A percentile compares a stretch with the other conserved stretches of the same genome.
These are phyloP conservation scores for Hirundo rustica DNA, from an alignment of 2,797 vertebrate genomes.

Conservation along the genomic window DNA sequence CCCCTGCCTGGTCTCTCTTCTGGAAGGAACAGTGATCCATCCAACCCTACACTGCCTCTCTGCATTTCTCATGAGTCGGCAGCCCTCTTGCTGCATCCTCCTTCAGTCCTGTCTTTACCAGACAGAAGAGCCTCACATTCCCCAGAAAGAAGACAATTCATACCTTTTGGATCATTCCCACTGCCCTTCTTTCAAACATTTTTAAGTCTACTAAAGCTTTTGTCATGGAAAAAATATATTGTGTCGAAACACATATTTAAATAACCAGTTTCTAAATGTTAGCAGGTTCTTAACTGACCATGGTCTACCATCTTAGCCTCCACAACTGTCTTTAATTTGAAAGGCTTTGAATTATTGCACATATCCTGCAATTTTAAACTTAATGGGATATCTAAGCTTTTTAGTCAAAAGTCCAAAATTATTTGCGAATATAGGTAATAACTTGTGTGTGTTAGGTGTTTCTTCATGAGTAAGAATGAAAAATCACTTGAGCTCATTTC, in stretches of 20 bases:
- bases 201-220: background rate
- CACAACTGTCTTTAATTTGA: background rate
- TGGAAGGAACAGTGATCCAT: background rate
- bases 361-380: background rate
- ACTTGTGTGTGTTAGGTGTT: background rate
- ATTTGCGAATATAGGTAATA: background rate
- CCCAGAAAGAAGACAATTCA: conserved; percentile 36
- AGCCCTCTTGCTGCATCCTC: background rate
- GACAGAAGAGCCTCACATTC: background rate
- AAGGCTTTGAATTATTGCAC: background rate
- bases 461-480: background rate
- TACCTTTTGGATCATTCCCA: conserved; percentile 23
- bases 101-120: conserved; percentile 13
- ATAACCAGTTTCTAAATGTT: background rate
- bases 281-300: background rate
- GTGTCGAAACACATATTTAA: background rate
- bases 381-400: background rate
- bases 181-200: background rate
- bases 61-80: background rate
- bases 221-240: background rate
- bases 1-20: background rate
- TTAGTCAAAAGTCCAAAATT: background rate
- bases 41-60: background rate
- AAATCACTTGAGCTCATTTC: background rate
- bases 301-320: background rate